Evolutionary conservation across 2,888 invertebrate species (phyloP).

Genomic region (Quadroppia sp.): DNA sequence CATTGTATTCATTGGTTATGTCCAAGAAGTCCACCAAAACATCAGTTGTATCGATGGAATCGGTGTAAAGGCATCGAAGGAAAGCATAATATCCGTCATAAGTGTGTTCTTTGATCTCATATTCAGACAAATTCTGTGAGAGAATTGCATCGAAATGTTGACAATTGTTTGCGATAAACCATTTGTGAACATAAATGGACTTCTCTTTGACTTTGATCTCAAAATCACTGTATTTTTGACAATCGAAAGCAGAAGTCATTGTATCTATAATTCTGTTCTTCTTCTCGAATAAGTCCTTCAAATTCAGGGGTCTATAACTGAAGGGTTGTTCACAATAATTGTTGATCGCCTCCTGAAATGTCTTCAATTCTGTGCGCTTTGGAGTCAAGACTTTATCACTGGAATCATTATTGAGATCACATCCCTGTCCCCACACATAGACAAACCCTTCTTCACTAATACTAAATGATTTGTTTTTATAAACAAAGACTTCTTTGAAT

Average conservation of each 20-base stretch:
- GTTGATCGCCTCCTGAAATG: neutral
- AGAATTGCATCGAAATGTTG: slow-evolving; percentile 10
- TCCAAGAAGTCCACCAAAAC: neutral
- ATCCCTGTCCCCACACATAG: neutral
- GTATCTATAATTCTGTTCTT: neutral
- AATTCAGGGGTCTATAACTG: neutral
- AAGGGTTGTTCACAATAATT: neutral
- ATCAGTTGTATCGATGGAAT: neutral
- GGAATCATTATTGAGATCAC: too few species aligned
- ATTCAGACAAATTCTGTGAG: neutral
- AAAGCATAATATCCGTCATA: slow-evolving; percentile 9
- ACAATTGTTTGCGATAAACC: slow-evolving; percentile 1
- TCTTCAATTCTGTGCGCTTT: neutral
- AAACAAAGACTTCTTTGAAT: neutral
- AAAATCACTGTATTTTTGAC: slow-evolving; percentile 14
- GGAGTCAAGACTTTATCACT: neutral
- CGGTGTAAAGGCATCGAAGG: slow-evolving; percentile 1
- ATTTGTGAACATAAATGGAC: slow-evolving; percentile 20
- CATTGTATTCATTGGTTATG: neutral
- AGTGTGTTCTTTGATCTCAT: neutral
- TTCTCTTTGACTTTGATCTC: neutral
- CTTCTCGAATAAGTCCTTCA: neutral
- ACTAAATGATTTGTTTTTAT: neutral
- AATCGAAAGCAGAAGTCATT: neutral
- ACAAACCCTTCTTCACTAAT: neutral